Evolutionary conservation across 2,113 vertebrate species (phyloP).

Genomic region (Pontoporia blainvillei): DNA sequence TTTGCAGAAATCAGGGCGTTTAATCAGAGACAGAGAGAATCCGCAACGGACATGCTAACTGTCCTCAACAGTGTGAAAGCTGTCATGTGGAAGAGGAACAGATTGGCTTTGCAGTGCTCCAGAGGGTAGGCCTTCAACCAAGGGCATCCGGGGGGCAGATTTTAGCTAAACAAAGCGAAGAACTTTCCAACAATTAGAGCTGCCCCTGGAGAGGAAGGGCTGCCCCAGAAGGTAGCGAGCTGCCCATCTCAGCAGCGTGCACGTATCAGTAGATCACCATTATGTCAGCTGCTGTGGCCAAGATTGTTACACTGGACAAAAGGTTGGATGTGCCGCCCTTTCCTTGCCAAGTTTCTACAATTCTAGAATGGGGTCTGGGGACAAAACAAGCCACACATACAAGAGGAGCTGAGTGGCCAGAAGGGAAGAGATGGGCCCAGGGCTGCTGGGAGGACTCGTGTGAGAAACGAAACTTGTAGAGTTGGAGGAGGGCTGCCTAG

Average conservation of each 20-base stretch:
- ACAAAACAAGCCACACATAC: background rate
- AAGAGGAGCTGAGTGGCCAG: background rate
- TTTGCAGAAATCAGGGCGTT: constrained; percentile 19
- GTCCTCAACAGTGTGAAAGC: constrained; percentile 21
- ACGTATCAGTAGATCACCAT: background rate
- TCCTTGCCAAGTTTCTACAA: background rate
- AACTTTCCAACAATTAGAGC: constrained; percentile 43
- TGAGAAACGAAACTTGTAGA: background rate
- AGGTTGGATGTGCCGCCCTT: background rate
- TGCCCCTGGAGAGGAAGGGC: background rate
- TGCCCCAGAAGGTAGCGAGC: constrained; percentile 4
- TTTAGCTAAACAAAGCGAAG: background rate
- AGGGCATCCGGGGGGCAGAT: constrained; percentile 22
- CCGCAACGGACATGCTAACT: background rate
- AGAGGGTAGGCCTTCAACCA: constrained; percentile 44
- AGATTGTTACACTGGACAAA: background rate
- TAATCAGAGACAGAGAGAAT: background rate
- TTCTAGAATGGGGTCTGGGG: background rate
- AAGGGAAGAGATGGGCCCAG: background rate
- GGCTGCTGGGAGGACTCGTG: background rate
- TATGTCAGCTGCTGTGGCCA: background rate
- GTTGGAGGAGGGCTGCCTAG: background rate
- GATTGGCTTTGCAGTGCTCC: background rate
- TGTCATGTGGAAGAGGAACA: constrained; percentile 2
- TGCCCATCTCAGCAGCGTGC: rapidly evolving